Conservation (phyloP, 2,797 vertebrate species). For the Liasis olivaceus region DNA sequence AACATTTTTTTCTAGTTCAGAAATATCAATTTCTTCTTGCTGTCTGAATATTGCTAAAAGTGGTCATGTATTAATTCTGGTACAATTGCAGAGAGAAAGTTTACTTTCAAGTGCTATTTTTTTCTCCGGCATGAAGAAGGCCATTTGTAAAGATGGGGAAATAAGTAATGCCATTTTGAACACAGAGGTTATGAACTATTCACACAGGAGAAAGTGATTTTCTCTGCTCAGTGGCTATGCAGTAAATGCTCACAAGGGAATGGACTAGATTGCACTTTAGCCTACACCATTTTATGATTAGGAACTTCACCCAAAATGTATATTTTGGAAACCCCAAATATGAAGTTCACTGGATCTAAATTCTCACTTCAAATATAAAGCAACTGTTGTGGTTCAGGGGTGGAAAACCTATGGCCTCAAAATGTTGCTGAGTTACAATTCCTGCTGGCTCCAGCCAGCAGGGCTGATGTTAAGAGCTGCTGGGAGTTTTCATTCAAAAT, state of each 20-base stretch:
- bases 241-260: conserved; percentile 41
- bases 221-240: conserved; percentile 15
- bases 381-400: not conserved
- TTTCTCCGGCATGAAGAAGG: not conserved
- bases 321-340: not conserved
- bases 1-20: conserved; percentile 26
- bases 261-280: conserved; percentile 40
- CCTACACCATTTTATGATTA: conserved; percentile 17
- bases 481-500: not conserved
- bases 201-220: conserved; percentile 33
- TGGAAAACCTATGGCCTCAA: not conserved
- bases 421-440: not conserved
- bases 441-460: not conserved
- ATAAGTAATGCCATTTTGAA: not conserved
- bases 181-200: conserved; percentile 11
- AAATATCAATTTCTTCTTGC: conserved; percentile 30
- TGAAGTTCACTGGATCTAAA: not conserved
- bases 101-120: not conserved
- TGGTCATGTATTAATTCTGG: conserved; percentile 29
- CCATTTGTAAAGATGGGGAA: conserved; percentile 17
- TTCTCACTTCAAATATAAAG: not conserved
- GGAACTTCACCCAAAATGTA: not conserved
- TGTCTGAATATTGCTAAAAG: conserved; percentile 18
- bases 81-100: not conserved
- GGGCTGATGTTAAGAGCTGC: not conserved